These are phyloP conservation scores for Gerosis bhagava DNA, from an alignment of 2,888 invertebrate genomes.

Conservation along the genomic window DNA sequence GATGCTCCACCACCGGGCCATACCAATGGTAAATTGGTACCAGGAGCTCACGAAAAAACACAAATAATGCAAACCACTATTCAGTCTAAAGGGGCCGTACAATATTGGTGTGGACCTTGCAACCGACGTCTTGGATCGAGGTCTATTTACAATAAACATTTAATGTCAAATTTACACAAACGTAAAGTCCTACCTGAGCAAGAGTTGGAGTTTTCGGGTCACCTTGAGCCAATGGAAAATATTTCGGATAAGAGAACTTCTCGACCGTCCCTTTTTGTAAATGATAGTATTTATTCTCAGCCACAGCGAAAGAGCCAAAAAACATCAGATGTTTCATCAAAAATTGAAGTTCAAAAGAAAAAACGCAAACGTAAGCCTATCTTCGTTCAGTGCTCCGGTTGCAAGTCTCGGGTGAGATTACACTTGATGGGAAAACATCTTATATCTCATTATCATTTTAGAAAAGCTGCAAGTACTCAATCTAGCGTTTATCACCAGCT, in stretches of 20 bases:
- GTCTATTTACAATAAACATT: constrained; percentile 89
- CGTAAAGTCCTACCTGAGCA: constrained; percentile 85
- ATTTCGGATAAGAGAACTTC: constrained; percentile 52
- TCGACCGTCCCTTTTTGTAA: constrained; percentile 60
- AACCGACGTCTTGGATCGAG: constrained; percentile 89
- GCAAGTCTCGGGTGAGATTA: constrained; percentile 85
- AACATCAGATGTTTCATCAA: constrained; percentile 37
- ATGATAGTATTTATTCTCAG: constrained; percentile 54
- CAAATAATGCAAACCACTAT: constrained; percentile 79
- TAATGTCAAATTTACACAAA: constrained; percentile 88
- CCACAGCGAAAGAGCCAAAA: constrained; percentile 46
- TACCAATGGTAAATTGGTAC: constrained; percentile 92
- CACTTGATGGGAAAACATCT: constrained; percentile 92
- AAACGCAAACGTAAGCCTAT: constrained; percentile 81
- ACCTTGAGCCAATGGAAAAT: constrained; percentile 56
- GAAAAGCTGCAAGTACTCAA: constrained; percentile 84
- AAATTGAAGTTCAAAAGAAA: constrained; percentile 54
- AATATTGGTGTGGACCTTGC: constrained; percentile 92
- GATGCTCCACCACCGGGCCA: constrained; percentile 86
- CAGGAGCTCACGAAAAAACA: constrained; percentile 81
- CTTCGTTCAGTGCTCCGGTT: constrained; percentile 87
- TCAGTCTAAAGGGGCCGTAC: constrained; percentile 77
- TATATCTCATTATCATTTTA: constrained; percentile 92
- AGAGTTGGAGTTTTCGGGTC: constrained; percentile 85
- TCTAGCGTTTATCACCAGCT: constrained; percentile 82